Conservation (phyloP, 1,140 invertebrate genomes). For the Zaprionus camerounensis region DNA sequence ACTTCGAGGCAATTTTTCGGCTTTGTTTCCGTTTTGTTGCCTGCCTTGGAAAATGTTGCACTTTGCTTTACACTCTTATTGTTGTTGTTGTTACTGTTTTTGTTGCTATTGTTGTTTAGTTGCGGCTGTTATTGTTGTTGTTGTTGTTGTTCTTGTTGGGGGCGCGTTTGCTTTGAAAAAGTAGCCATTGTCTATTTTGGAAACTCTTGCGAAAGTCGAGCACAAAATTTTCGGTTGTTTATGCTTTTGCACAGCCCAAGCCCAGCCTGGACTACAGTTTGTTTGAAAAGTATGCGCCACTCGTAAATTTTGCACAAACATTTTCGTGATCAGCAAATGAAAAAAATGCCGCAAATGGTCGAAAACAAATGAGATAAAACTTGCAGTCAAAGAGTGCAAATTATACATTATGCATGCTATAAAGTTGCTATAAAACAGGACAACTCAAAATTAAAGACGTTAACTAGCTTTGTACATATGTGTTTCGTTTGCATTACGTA, state of each 20-base stretch:
- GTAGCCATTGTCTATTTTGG: constrained; percentile 69
- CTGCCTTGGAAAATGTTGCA: constrained; percentile 59
- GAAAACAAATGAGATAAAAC: neutral
- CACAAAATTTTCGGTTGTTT: constrained; percentile 46
- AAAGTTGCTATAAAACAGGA: neutral
- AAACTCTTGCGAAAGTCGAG: constrained; percentile 57
- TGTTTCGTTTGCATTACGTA: neutral
- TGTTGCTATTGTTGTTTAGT: constrained; percentile 8
- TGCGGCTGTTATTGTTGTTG: constrained; percentile 20
- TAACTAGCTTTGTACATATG: too few relatives aligned
- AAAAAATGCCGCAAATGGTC: neutral
- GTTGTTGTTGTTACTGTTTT: constrained; percentile 1
- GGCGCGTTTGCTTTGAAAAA: constrained; percentile 47
- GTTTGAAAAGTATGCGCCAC: constrained; percentile 26
- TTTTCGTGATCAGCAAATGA: neutral
- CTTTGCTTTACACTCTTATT: constrained; percentile 20
- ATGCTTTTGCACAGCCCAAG: constrained; percentile 27
- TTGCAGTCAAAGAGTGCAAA: neutral
- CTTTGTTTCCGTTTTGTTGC: constrained; percentile 68
- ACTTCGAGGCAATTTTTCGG: constrained; percentile 66
- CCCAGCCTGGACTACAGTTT: constrained; percentile 31
- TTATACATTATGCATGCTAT: neutral
- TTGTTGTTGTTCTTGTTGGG: constrained; percentile 45
- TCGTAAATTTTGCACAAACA: constrained; percentile 5
- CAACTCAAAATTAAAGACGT: neutral